Evolutionary conservation across 2,888 invertebrate species (phyloP).

Genomic region (Apomyelois bistriatella): DNA sequence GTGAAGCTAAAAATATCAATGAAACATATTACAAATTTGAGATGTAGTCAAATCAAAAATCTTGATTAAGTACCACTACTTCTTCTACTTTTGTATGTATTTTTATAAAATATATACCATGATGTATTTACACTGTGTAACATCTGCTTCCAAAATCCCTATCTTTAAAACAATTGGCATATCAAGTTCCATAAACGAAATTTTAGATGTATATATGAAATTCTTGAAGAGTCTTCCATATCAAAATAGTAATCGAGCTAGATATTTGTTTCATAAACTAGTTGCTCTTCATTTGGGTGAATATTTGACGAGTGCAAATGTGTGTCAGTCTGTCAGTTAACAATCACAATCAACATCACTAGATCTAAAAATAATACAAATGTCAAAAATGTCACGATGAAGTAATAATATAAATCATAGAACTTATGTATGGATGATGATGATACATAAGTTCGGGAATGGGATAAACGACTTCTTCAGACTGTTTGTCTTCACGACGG

Average conservation of each 20-base stretch:
- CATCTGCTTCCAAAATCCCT: conserved; percentile 67
- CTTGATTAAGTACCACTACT: conserved; percentile 55
- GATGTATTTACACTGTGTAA: conserved; percentile 71
- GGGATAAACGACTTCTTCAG: too few relatives aligned
- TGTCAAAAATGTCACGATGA: too few relatives aligned
- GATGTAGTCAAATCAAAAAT: conserved; percentile 53
- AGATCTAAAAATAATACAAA: not conserved
- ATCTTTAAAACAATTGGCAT: conserved; percentile 74
- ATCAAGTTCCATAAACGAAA: conserved; percentile 77
- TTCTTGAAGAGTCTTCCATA: conserved; percentile 77
- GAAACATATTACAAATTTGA: conserved; percentile 70
- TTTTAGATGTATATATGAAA: conserved; percentile 55
- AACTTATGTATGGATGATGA: too few relatives aligned
- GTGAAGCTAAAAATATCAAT: conserved; percentile 69
- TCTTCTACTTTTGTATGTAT: conserved; percentile 69
- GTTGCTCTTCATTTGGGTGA: conserved; percentile 49
- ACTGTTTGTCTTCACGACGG: too few relatives aligned
- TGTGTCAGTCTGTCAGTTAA: not conserved
- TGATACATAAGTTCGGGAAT: too few relatives aligned
- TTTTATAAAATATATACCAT: conserved; percentile 76
- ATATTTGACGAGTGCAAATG: conserved; percentile 36
- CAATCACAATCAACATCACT: not conserved
- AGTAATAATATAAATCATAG: too few relatives aligned
- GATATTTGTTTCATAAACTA: conserved; percentile 46
- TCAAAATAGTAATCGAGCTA: conserved; percentile 73